Percentiles rank a stretch among this genome's conserved stretches.
Evolutionary conservation across 2,888 invertebrate genomes (phyloP).

Genomic region (Crepidodera aurea): DNA sequence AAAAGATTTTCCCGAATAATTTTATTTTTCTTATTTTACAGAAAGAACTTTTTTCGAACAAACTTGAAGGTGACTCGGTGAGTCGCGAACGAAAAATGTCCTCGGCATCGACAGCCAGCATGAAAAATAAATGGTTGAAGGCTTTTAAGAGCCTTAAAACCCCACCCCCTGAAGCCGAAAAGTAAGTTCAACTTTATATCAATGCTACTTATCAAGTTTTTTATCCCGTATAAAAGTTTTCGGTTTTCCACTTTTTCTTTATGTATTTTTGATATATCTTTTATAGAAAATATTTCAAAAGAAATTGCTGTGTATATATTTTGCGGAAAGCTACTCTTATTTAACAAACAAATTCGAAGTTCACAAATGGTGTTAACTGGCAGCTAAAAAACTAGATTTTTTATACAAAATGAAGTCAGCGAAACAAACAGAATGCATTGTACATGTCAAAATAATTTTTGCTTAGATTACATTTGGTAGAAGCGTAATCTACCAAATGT

Average conservation of each 20-base stretch:
- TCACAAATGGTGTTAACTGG: too few species aligned
- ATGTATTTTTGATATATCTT: not conserved
- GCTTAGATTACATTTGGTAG: too few species aligned
- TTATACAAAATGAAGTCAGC: too few species aligned
- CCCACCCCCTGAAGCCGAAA: constrained; percentile 68
- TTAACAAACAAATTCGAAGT: too few species aligned
- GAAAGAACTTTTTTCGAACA: constrained; percentile 86
- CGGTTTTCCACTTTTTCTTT: constrained; percentile 1
- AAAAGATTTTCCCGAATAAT: too few species aligned
- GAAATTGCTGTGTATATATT: not conserved
- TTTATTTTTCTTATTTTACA: constrained; percentile 61
- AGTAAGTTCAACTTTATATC: constrained; percentile 65
- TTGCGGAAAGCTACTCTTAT: not conserved
- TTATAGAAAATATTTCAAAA: not conserved
- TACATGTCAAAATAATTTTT: too few species aligned
- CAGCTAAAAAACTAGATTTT: too few species aligned
- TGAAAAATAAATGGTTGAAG: constrained; percentile 98
- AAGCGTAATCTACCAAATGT: too few species aligned
- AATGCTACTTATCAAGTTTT: not conserved
- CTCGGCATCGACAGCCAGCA: constrained; percentile 84
- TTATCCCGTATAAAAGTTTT: not conserved
- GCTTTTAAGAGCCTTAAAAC: constrained; percentile 95
- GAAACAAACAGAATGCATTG: too few species aligned
- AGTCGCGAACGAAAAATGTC: constrained; percentile 83
- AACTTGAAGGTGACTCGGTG: constrained; percentile 71